Evolutionary conservation across 2,113 vertebrate genomes (phyloP).

Genomic region (Centrocercus urophasianus): DNA sequence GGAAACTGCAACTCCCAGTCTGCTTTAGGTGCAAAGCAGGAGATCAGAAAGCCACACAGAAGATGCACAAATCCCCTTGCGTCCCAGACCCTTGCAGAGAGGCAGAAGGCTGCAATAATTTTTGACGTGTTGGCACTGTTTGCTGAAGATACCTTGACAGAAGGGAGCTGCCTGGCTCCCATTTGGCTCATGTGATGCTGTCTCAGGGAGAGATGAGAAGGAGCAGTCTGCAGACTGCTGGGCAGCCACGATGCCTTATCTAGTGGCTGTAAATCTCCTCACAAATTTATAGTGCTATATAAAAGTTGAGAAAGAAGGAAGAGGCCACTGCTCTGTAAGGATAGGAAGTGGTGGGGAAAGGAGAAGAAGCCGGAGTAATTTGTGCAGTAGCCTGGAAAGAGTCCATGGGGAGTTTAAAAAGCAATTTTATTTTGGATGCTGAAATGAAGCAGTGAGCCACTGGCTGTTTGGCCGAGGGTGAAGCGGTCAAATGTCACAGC

Average conservation of each 20-base stretch:
- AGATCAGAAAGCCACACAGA: neutral
- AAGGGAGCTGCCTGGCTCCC: neutral
- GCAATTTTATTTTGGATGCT: constrained; percentile 66
- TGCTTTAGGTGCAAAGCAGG: neutral
- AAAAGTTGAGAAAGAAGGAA: constrained; percentile 49
- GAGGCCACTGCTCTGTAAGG: neutral
- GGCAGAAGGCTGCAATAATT: neutral
- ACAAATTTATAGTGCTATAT: neutral
- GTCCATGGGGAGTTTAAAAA: constrained; percentile 60
- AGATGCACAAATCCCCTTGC: neutral
- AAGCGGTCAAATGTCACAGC: constrained; percentile 61
- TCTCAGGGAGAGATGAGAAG: neutral
- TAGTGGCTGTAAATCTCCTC: neutral
- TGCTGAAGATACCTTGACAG: neutral
- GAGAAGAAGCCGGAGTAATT: constrained; percentile 52
- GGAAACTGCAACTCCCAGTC: neutral
- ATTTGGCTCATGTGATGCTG: rapidly evolving
- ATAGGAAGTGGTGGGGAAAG: constrained; percentile 55
- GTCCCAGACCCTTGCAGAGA: rapidly evolving
- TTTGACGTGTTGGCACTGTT: neutral
- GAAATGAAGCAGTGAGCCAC: constrained; percentile 51
- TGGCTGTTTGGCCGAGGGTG: constrained; percentile 39
- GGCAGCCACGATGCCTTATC: neutral
- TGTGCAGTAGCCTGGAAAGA: constrained; percentile 66
- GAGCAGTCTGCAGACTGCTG: neutral